Conservation (phyloP, 2,113 vertebrate species). For the Nannobrachium achirus region DNA sequence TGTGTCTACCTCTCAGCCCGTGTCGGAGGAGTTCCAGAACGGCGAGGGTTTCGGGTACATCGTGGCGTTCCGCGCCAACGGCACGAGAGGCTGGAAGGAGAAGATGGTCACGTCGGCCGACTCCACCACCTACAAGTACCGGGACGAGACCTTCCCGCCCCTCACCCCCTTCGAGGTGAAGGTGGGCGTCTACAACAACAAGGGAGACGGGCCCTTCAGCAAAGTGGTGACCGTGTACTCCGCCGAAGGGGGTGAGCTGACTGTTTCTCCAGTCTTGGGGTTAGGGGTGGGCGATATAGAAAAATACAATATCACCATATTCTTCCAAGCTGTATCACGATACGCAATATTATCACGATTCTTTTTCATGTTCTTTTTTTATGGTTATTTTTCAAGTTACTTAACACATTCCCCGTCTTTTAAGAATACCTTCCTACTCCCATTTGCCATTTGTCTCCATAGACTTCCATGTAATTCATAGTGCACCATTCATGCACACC, state of each 20-base stretch:
- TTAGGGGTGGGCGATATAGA: too few relatives aligned
- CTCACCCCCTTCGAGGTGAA: conserved; percentile 96
- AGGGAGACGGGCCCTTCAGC: conserved; percentile 96
- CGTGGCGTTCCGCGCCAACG: conserved; percentile 94
- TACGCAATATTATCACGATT: too few relatives aligned
- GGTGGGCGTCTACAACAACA: conserved; percentile 97
- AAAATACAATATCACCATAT: too few relatives aligned
- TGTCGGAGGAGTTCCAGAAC: conserved; percentile 97
- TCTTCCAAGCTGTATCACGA: too few relatives aligned
- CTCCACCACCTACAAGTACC: conserved; percentile 93
- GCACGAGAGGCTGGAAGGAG: conserved; percentile 95
- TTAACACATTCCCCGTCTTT: too few relatives aligned
- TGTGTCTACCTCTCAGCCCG: conserved; percentile 81
- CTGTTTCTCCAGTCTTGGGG: background rate
- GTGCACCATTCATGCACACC: too few relatives aligned
- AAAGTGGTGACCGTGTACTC: conserved; percentile 91
- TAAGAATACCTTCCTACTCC: too few relatives aligned
- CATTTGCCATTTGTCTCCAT: too few relatives aligned
- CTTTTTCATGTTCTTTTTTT: too few relatives aligned
- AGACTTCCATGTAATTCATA: too few relatives aligned
- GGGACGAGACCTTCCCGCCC: conserved; percentile 95
- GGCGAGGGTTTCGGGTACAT: conserved; percentile 98
- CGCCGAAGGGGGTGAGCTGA: conserved; percentile 90
- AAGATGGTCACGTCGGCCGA: conserved; percentile 97
- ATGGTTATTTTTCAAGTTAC: too few relatives aligned